Evolutionary conservation across 2,113 vertebrate species (phyloP).

Genomic region (Lontra canadensis): DNA sequence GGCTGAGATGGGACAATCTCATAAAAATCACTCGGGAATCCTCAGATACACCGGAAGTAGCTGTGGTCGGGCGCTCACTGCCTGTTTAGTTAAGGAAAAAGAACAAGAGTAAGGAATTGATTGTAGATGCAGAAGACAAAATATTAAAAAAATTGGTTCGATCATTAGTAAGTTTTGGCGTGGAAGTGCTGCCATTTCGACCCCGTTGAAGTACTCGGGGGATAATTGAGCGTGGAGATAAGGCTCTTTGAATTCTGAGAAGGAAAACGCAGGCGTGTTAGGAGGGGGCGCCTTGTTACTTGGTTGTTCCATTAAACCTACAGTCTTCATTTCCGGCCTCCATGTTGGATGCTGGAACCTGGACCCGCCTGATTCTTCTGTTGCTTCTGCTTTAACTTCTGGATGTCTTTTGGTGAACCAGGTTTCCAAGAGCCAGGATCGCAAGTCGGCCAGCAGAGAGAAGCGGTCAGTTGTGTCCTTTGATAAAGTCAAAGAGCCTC

Average conservation of each 20-base stretch:
- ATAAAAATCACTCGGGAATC: not conserved
- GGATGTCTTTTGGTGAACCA: constrained; percentile 70
- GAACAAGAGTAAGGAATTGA: not conserved
- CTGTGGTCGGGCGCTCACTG: not conserved
- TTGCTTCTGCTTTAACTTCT: not conserved
- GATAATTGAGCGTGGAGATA: not conserved
- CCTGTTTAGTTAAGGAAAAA: not conserved
- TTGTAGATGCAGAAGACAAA: not conserved
- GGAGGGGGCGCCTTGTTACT: not conserved
- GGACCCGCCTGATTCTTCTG: not conserved
- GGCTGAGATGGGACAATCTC: not conserved
- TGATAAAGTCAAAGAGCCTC: constrained; percentile 95
- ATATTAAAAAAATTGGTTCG: not conserved
- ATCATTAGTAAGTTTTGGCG: not conserved
- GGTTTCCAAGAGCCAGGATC: constrained; percentile 95
- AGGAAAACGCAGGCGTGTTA: not conserved
- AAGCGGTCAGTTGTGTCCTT: constrained; percentile 94
- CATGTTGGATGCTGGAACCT: rapidly evolving
- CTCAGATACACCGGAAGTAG: not conserved
- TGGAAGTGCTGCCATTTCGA: not conserved
- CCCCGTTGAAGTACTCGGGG: not conserved
- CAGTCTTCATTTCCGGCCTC: not conserved
- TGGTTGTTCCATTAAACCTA: not conserved
- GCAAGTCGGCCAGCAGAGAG: constrained; percentile 93
- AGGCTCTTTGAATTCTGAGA: not conserved